These are phyloP conservation scores for Drosophila affinis DNA, from an alignment of 2,888 invertebrate genomes.

Conservation along the genomic window DNA sequence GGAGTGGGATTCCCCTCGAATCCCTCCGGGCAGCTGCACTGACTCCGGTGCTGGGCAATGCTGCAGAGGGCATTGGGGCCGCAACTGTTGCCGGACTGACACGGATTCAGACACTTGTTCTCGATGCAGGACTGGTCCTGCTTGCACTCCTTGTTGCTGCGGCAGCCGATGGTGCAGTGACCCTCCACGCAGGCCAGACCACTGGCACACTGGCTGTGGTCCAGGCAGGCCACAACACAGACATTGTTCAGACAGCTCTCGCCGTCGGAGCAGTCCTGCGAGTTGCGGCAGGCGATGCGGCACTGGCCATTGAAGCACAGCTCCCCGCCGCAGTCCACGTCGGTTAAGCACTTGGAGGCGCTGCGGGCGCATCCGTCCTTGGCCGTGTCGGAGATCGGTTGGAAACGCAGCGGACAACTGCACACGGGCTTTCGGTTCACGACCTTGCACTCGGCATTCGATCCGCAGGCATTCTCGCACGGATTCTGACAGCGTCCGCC, in stretches of 20 bases:
- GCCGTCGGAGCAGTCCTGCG: constrained; percentile 90
- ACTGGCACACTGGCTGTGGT: constrained; percentile 91
- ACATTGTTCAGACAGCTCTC: constrained; percentile 91
- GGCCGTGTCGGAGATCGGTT: constrained; percentile 86
- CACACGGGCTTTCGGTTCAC: constrained; percentile 91
- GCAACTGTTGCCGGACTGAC: constrained; percentile 89
- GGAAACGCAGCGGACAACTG: constrained; percentile 90
- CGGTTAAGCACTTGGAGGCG: constrained; percentile 87
- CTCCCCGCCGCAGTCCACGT: constrained; percentile 91
- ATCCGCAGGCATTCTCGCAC: constrained; percentile 92
- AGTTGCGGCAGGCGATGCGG: constrained; percentile 90
- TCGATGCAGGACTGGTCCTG: constrained; percentile 91
- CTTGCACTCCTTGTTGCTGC: constrained; percentile 92
- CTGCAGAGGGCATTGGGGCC: constrained; percentile 93
- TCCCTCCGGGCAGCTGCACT: constrained; percentile 92
- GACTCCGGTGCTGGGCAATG: constrained; percentile 89
- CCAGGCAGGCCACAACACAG: constrained; percentile 91
- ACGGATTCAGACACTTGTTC: constrained; percentile 93
- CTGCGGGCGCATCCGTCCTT: constrained; percentile 90
- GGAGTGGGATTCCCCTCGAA: constrained; percentile 94
- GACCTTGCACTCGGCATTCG: constrained; percentile 92
- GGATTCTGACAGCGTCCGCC: constrained; percentile 91
- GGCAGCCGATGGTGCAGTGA: constrained; percentile 92
- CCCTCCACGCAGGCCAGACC: constrained; percentile 92
- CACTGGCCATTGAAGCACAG: constrained; percentile 93